Base-by-base conservation (phyloP, 1,140 invertebrate species). In the Sarcophaga bullata region DNA sequence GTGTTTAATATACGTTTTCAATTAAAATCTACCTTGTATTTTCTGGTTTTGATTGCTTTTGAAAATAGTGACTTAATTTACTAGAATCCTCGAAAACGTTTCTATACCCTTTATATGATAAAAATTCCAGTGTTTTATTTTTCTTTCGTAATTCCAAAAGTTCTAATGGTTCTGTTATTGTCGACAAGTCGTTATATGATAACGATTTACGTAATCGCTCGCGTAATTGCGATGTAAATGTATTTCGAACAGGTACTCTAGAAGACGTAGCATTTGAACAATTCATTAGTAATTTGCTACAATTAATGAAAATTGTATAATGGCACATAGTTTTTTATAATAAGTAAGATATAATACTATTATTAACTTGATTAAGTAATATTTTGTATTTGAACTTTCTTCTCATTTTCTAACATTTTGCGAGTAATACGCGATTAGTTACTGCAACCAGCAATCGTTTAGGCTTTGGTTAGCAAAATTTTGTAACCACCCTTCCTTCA, bases 121-220 rank as follows among this genome's bases (percentile, higher is more conserved):
- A 7, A 72, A 73, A 25, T 8, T 82, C 49, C 8, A 83, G 47
- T 0, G 48, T 62, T 81, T 78, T 83, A 9, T 9, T 62, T 15
- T 78, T 83, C 48, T n/a, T 46, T 48, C 46, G n/a, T 19, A 37
- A 73, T 68, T 52, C 52, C n/a, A 49, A 78, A 15, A 48, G 25
- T 46, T 62, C 73, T 3, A 78, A 78, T n/a, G 58, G 25, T 49
- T 25, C 80, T 2, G 46, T 73, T 37, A 78, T 80, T 78, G 19
- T 89, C 10, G 50, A 48, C 25, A 78, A 78, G 82, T 89, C 88
- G 62, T 89, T 87, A 49, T 86, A 85, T 49, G 88, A 89, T 0
- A 84, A 85, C 68, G 84, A 85, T 82, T 87, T 86, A 4, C 86
- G 85, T 2, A 89, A 82, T 73, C 84, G 84, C 73, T 89, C 87